Evolutionary conservation across 2,888 invertebrate species (phyloP).

Genomic region (Imbricaverruca yamaguchii): DNA sequence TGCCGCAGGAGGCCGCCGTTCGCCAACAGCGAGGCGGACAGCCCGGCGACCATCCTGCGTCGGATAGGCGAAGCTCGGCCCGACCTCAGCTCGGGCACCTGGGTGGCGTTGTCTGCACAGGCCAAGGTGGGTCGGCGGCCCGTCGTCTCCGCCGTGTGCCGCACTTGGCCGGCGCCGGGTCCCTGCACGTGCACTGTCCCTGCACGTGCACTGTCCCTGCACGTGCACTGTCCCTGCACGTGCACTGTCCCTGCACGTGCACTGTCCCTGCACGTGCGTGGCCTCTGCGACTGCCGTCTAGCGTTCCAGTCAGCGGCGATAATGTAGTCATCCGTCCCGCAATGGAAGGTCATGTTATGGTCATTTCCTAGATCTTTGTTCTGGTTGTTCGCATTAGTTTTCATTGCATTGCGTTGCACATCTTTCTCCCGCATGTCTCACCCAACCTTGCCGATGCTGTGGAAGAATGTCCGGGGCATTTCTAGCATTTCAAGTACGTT

Average conservation of each 20-base stretch:
- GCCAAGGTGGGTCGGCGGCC: slow-evolving; percentile 30
- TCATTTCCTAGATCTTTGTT: too few relatives aligned
- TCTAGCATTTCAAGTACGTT: too few relatives aligned
- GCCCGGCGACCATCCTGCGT: slow-evolving; percentile 80
- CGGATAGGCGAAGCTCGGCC: slow-evolving; percentile 88
- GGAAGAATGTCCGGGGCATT: too few relatives aligned
- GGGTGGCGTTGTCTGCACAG: slow-evolving; percentile 65
- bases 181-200: not conserved
- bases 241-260: not conserved
- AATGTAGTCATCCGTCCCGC: too few relatives aligned
- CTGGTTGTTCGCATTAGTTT: too few relatives aligned
- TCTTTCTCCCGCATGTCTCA: too few relatives aligned
- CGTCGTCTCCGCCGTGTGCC: too few relatives aligned
- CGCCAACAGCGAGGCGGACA: slow-evolving; percentile 59
- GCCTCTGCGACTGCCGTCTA: not conserved
- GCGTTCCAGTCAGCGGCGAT: too few relatives aligned
- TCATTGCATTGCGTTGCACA: too few relatives aligned
- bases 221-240: not conserved
- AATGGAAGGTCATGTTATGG: too few relatives aligned
- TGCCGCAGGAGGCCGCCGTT: slow-evolving; percentile 56
- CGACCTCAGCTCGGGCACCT: slow-evolving; percentile 58
- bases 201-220: not conserved
- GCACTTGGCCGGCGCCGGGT: not conserved
- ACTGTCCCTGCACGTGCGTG: too few relatives aligned
- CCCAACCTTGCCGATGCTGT: too few relatives aligned